Evolutionary conservation across 2,888 invertebrate genomes (phyloP).

Genomic region (Eristalis pertinax): DNA sequence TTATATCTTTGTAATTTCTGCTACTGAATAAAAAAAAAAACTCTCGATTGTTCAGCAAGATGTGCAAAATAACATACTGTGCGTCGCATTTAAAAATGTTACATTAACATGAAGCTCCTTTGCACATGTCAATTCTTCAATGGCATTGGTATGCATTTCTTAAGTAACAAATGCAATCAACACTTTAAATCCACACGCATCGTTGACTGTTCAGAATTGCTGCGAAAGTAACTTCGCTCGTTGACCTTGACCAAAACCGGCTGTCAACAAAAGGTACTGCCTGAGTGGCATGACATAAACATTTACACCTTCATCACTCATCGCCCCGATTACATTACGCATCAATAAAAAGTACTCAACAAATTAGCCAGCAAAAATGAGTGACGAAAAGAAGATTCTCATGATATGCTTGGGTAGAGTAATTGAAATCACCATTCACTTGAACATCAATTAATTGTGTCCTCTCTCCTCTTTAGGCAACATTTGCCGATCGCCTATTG

Average conservation of each 20-base stretch:
- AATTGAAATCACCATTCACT: not conserved
- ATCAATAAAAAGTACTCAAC: not conserved
- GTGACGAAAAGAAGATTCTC: constrained; percentile 21
- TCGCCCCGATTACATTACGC: too few relatives aligned
- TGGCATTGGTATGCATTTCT: too few relatives aligned
- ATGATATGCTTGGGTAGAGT: constrained; percentile 34
- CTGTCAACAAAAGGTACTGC: not conserved
- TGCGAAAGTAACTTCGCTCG: not conserved
- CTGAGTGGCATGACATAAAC: not conserved
- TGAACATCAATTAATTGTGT: not conserved
- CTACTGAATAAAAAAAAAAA: too few relatives aligned
- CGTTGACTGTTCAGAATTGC: not conserved
- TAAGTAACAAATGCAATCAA: not conserved
- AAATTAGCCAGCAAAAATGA: constrained; percentile 3
- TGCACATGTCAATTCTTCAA: too few relatives aligned
- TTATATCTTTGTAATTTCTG: too few relatives aligned
- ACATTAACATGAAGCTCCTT: too few relatives aligned
- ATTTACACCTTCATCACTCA: not conserved
- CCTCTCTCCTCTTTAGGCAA: constrained; percentile 86
- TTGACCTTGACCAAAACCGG: not conserved
- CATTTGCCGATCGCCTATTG: constrained; percentile 97
- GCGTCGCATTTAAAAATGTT: too few relatives aligned
- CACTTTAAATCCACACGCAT: not conserved
- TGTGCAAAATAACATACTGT: too few relatives aligned
- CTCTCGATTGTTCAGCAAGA: too few relatives aligned